phyloP scores from a whole-genome alignment of 2,797 vertebrate species.

The Lophura swinhoii region DNA sequence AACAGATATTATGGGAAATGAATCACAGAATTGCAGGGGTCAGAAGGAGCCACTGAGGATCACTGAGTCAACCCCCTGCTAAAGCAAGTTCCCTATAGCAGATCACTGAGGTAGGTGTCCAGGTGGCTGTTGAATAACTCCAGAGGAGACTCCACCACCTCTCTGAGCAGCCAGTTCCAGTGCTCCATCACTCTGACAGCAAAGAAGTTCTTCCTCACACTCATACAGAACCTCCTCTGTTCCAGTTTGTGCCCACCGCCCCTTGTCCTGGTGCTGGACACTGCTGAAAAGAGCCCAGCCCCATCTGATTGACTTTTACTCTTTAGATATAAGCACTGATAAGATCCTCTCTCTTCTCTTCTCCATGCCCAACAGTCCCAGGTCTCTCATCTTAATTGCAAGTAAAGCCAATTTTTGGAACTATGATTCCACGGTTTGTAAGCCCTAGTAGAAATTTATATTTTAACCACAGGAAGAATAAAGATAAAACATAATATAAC shows the following conservation, averaged over 20 bases:
- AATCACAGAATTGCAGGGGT: neutral
- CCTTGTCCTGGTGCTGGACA: no score
- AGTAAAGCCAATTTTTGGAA: neutral
- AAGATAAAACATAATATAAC: neutral
- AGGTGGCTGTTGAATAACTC: neutral
- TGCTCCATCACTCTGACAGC: no score
- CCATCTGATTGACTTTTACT: neutral
- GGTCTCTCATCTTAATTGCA: neutral
- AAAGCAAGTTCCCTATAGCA: neutral
- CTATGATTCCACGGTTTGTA: neutral
- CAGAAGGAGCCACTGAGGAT: neutral
- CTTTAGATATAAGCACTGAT: neutral
- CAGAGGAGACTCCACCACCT: neutral
- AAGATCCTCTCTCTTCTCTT: neutral
- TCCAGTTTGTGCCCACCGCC: no score
- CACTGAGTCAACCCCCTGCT: neutral
- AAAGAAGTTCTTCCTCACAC: no score
- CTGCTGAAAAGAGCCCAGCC: no score
- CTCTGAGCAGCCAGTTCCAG: no score
- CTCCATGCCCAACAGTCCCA: neutral
- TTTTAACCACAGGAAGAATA: neutral
- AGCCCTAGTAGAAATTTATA: neutral
- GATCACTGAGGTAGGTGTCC: neutral
- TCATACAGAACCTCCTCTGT: no score
- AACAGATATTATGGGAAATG: fast-evolving